These are phyloP conservation scores for Synanceia verrucosa DNA, from an alignment of 2,797 vertebrate species.

Conservation along the genomic window DNA sequence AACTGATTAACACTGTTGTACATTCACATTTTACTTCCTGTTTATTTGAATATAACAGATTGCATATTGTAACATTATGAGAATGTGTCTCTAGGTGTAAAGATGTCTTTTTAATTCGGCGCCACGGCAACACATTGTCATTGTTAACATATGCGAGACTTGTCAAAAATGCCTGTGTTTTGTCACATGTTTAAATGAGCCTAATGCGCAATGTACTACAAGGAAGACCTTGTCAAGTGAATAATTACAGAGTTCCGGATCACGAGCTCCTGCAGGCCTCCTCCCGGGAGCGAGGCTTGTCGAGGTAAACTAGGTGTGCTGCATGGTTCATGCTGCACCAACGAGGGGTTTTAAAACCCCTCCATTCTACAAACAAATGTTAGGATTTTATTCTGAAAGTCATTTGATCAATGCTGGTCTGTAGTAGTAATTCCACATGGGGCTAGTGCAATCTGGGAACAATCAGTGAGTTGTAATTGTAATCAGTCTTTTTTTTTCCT, in stretches of 20 bases:
- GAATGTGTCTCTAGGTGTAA: conserved; percentile 80
- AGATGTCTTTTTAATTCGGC: conserved; percentile 78
- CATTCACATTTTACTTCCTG: conserved; percentile 67
- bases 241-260: conserved; percentile 69
- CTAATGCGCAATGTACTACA: conserved; percentile 63
- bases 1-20: conserved; percentile 80
- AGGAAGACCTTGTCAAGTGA: conserved; percentile 71
- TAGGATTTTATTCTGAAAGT: conserved; percentile 3
- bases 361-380: background rate
- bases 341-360: background rate
- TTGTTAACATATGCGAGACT: conserved; percentile 81
- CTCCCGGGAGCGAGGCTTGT: conserved; percentile 43
- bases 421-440: conserved; percentile 25
- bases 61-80: conserved; percentile 77
- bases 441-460: conserved; percentile 9
- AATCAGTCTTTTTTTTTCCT: conserved; percentile 1
- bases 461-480: conserved; percentile 28
- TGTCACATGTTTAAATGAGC: conserved; percentile 80
- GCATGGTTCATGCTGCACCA: conserved; percentile 8
- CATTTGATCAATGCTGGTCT: conserved; percentile 28
- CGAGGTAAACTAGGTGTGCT: conserved; percentile 42
- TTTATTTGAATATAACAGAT: conserved; percentile 81
- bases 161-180: conserved; percentile 79
- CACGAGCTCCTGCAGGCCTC: conserved; percentile 43
- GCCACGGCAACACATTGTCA: conserved; percentile 69